phyloP scores from a whole-genome alignment of 2,888 invertebrate genomes.

The Rambutsinella grinnellia region DNA sequence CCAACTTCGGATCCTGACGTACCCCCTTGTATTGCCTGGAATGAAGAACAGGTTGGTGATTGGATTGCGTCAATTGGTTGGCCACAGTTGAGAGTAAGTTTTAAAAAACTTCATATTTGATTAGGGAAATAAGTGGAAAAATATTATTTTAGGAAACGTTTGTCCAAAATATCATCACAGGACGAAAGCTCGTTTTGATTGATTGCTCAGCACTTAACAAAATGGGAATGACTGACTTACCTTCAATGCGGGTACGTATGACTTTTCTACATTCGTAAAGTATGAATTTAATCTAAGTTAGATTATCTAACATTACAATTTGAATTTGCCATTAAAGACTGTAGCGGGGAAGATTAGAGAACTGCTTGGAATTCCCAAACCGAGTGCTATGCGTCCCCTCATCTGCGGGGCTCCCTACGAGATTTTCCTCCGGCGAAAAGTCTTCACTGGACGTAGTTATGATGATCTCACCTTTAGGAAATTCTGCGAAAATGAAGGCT shows the following conservation, averaged over 20 bases:
- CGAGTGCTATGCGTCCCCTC: conserved; percentile 56
- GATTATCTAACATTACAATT: too few species aligned
- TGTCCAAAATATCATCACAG: conserved; percentile 54
- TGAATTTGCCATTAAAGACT: conserved; percentile 21
- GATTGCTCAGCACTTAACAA: conserved; percentile 60
- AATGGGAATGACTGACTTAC: conserved; percentile 62
- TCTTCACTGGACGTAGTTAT: conserved; percentile 47
- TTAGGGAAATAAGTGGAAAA: not conserved
- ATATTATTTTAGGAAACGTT: conserved; percentile 48
- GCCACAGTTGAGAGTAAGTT: conserved; percentile 45
- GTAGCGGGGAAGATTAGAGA: conserved; percentile 56
- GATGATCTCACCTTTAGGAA: conserved; percentile 57
- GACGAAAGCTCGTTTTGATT: conserved; percentile 54
- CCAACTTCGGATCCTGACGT: conserved; percentile 49
- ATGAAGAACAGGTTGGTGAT: conserved; percentile 53
- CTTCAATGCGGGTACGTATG: conserved; percentile 49
- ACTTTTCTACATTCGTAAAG: too few species aligned
- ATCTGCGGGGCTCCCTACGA: conserved; percentile 57
- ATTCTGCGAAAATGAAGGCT: conserved; percentile 53
- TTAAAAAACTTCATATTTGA: not conserved
- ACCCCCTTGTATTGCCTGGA: conserved; percentile 58
- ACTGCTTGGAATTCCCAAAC: conserved; percentile 51
- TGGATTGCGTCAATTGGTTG: conserved; percentile 55
- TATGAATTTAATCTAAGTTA: too few species aligned
- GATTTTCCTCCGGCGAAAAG: conserved; percentile 43